Evolutionary conservation across 2,888 invertebrate species (phyloP).

Genomic region (Odontothrips loti): DNA sequence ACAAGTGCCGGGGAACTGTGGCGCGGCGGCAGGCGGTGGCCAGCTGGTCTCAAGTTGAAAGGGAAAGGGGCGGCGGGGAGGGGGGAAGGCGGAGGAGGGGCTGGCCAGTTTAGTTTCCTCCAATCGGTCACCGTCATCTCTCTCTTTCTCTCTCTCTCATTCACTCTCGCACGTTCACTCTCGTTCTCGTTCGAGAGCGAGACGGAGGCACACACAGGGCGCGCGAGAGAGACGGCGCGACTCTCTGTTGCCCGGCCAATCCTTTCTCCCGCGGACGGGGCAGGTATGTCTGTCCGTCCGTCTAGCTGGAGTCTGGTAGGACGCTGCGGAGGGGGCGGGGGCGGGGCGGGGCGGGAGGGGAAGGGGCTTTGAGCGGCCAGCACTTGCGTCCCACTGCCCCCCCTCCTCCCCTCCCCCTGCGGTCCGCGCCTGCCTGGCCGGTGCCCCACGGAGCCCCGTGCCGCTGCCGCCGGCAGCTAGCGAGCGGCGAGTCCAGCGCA

Average conservation of each 20-base stretch:
- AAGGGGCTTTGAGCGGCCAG: neutral
- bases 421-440: neutral
- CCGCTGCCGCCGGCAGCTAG: neutral
- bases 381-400: conserved; percentile 8
- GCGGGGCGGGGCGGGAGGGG: neutral
- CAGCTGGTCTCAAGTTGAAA: neutral
- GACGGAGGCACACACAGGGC: neutral
- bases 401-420: neutral
- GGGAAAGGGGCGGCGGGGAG: too few species aligned
- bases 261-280: conserved; percentile 5
- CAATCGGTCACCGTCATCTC: conserved; percentile 1
- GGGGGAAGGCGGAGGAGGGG: neutral
- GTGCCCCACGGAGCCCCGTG: neutral
- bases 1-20: neutral
- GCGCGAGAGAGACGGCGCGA: neutral
- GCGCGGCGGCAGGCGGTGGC: neutral
- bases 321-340: neutral
- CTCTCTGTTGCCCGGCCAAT: neutral
- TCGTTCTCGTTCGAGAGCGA: neutral
- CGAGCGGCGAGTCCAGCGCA: neutral
- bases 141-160: neutral
- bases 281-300: neutral
- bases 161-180: conserved; percentile 4
- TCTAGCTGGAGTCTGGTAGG: neutral
- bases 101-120: conserved; percentile 3